Conservation (phyloP, 2,888 invertebrate species). For the Agrotis ipsilon region DNA sequence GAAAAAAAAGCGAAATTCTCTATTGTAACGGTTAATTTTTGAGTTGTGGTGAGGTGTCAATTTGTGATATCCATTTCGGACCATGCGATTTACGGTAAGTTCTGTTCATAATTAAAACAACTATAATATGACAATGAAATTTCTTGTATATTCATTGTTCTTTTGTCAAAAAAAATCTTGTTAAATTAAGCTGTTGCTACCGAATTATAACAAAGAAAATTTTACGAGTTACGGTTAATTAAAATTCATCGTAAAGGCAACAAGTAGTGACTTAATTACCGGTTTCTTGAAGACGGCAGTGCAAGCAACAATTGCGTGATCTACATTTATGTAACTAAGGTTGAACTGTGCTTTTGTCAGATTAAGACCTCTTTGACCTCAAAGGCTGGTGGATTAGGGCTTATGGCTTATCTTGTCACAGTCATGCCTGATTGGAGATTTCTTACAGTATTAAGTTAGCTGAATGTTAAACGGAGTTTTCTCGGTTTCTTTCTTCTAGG, state of each 20-base stretch:
- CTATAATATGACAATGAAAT: not conserved
- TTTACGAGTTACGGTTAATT: conserved; percentile 8
- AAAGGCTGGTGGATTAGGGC: conserved; percentile 21
- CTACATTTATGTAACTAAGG: conserved; percentile 45
- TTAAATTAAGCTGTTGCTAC: not conserved
- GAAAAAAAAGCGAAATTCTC: conserved; percentile 46
- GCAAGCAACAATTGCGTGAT: conserved; percentile 43
- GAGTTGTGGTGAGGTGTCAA: conserved; percentile 53
- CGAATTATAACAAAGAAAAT: not conserved
- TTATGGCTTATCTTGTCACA: conserved; percentile 37
- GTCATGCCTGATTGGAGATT: conserved; percentile 28
- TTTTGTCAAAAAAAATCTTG: not conserved
- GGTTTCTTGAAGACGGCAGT: conserved; percentile 36
- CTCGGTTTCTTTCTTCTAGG: not conserved
- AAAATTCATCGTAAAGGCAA: conserved; percentile 51
- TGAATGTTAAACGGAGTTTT: conserved; percentile 6
- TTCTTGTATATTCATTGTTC: conserved; percentile 7
- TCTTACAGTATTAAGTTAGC: conserved; percentile 12
- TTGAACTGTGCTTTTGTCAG: conserved; percentile 29
- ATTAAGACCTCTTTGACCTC: conserved; percentile 50
- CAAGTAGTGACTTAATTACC: conserved; percentile 55
- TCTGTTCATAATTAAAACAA: conserved; percentile 1
- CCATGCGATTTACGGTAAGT: conserved; percentile 58
- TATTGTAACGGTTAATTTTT: conserved; percentile 50
- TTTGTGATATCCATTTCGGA: conserved; percentile 46